phyloP scores from a whole-genome alignment of 92 coral and sea anemone genomes.

The Porites evermanni region DNA sequence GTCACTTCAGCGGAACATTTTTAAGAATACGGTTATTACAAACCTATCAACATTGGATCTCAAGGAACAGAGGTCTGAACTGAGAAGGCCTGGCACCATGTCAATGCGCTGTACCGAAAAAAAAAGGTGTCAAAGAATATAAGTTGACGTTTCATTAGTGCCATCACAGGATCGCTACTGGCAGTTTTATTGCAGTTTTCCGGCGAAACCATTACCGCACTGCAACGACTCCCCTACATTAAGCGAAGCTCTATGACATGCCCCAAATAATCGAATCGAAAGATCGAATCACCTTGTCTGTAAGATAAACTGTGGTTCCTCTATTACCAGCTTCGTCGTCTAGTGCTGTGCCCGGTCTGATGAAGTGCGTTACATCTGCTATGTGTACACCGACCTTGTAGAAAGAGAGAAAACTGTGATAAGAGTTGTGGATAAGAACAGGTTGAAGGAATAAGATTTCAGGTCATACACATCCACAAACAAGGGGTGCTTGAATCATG shows the following conservation, averaged over 20 bases:
- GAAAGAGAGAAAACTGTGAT: background rate
- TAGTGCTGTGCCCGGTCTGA: conserved; percentile 92
- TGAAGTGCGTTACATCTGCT: conserved; percentile 98
- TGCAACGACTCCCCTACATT: too few species aligned
- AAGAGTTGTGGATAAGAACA: background rate
- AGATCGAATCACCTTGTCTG: conserved; percentile 78
- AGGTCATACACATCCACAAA: background rate
- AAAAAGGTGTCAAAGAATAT: background rate
- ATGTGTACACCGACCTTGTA: conserved; percentile 97
- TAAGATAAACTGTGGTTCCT: conserved; percentile 93
- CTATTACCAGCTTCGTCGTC: conserved; percentile 94
- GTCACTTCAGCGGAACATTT: background rate
- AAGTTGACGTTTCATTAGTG: background rate
- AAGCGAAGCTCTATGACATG: background rate
- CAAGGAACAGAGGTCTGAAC: conserved; percentile 94
- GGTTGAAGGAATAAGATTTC: background rate
- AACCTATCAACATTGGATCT: conserved; percentile 96
- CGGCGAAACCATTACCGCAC: background rate
- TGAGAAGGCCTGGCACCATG: conserved; percentile 93
- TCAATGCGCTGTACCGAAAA: conserved; percentile 87
- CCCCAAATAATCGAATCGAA: background rate
- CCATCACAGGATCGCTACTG: background rate
- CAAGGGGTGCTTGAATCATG: too few species aligned
- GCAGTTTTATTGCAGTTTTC: background rate
- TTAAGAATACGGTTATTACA: background rate